These are phyloP conservation scores for Trypoxylon attenuatum DNA, from an alignment of 2,888 invertebrate species.

Conservation along the genomic window DNA sequence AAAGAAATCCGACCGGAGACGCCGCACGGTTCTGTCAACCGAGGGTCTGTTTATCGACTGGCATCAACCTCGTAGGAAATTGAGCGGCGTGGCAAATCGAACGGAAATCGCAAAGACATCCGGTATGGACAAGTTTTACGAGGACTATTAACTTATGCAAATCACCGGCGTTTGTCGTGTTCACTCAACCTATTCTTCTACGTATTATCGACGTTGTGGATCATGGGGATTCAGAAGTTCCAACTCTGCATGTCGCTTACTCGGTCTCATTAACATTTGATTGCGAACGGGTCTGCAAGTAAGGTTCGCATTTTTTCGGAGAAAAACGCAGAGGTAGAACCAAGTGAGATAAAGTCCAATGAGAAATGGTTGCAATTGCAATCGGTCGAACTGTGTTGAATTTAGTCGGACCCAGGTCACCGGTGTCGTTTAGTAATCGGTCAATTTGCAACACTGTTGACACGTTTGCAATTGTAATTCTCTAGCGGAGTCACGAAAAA, in stretches of 20 bases:
- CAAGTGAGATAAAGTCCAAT: too few species aligned
- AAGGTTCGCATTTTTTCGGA: neutral
- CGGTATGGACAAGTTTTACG: conserved; percentile 30
- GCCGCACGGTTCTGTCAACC: too few species aligned
- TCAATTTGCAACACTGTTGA: conserved; percentile 4
- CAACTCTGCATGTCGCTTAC: neutral
- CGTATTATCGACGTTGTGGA: conserved; percentile 29
- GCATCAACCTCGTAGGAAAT: conserved; percentile 19
- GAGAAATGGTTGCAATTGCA: neutral
- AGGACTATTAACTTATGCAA: conserved; percentile 43
- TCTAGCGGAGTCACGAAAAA: neutral
- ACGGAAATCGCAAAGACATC: conserved; percentile 33
- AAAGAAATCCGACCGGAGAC: conserved; percentile 21
- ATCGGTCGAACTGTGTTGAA: too few species aligned
- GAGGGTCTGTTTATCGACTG: neutral
- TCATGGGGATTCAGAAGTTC: conserved; percentile 24
- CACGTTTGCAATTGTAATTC: conserved; percentile 16
- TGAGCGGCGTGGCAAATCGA: conserved; percentile 19
- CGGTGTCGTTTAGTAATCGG: neutral
- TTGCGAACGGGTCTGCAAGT: too few species aligned
- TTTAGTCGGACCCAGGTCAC: too few species aligned
- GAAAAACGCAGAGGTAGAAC: neutral
- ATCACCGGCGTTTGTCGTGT: conserved; percentile 27
- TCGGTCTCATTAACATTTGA: conserved; percentile 15
- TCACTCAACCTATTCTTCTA: conserved; percentile 21